These are phyloP conservation scores for Apis laboriosa DNA, from an alignment of 1,140 invertebrate species.

Conservation along the genomic window DNA sequence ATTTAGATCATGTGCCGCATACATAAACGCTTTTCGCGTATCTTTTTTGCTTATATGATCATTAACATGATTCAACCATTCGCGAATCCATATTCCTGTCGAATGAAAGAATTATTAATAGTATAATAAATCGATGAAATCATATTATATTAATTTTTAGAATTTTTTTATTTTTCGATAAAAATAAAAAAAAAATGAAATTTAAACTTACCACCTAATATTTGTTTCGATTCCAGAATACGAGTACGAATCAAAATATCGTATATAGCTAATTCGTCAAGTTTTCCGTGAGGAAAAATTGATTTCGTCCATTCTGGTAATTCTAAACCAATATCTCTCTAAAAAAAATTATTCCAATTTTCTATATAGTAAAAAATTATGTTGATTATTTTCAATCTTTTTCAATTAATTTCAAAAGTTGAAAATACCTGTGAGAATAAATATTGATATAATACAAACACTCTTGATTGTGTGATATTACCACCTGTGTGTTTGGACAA, in stretches of 20 bases:
- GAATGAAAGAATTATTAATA: neutral
- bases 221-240: constrained; percentile 2
- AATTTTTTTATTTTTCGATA: no score
- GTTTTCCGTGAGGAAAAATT: constrained; percentile 17
- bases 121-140: neutral
- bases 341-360: neutral
- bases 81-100: constrained; percentile 25
- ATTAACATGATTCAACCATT: constrained; percentile 11
- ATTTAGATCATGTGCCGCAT: constrained; percentile 28
- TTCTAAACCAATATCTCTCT: constrained; percentile 34
- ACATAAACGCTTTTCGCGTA: constrained; percentile 28
- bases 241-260: constrained; percentile 19
- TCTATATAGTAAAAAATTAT: no score
- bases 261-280: neutral
- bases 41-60: constrained; percentile 1
- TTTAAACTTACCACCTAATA: constrained; percentile 18
- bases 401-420: neutral
- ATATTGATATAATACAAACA: neutral
- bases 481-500: constrained; percentile 7
- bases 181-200: neutral
- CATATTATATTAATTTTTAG: neutral
- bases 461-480: neutral
- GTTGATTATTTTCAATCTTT: no score
- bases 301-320: constrained; percentile 27
- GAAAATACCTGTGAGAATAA: constrained; percentile 18